These are phyloP conservation scores for Phalacrocorax pelagicus DNA, from an alignment of 2,113 vertebrate genomes.

Conservation along the genomic window DNA sequence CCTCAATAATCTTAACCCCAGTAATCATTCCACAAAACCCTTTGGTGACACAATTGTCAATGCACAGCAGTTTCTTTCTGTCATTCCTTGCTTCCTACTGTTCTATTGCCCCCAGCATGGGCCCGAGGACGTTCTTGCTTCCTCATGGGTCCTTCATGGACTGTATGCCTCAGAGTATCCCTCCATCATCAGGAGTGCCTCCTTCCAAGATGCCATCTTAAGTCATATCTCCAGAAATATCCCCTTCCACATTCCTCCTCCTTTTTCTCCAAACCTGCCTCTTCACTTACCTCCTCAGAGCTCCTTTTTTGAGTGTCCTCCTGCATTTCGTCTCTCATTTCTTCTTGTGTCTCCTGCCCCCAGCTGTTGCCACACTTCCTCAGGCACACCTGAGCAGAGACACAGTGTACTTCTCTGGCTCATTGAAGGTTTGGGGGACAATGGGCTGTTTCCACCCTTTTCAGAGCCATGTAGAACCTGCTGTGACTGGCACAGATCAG, in stretches of 20 bases:
- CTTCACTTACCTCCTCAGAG: neutral
- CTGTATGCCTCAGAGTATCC: neutral
- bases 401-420: fast-evolving
- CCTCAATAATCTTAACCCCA: too few species aligned
- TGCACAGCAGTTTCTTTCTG: neutral
- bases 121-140: neutral
- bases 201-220: neutral
- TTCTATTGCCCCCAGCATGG: neutral
- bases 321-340: neutral
- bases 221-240: neutral
- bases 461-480: neutral
- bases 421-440: neutral
- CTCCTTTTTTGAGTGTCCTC: neutral
- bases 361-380: neutral
- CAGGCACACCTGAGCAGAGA: neutral
- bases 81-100: neutral
- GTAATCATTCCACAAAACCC: too few species aligned
- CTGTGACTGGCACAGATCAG: neutral
- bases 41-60: neutral
- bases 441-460: neutral
- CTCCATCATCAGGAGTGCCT: neutral
- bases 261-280: neutral
- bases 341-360: neutral
- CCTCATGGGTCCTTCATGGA: neutral
- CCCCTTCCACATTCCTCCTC: neutral